Evolutionary conservation across 1,140 invertebrate species (phyloP).

Genomic region (Drosophila santomea): DNA sequence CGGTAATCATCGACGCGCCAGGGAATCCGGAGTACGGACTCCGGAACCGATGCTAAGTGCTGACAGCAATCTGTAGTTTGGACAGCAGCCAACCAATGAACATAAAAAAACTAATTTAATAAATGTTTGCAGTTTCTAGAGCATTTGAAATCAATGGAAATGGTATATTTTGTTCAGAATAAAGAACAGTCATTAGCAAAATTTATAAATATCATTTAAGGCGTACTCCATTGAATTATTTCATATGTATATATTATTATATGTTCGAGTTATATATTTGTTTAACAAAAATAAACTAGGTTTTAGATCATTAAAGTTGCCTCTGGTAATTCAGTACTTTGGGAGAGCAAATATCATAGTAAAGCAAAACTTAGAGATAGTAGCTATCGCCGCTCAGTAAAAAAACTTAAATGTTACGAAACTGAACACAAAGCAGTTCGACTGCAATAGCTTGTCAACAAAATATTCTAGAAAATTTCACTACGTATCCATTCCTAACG

Average conservation of each 20-base stretch:
- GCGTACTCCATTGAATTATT: neutral
- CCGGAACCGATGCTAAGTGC: slow-evolving; percentile 50
- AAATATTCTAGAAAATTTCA: slow-evolving; percentile 13
- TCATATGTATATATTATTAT: neutral
- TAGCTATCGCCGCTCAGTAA: neutral
- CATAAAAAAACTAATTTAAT: slow-evolving; percentile 56
- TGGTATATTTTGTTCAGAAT: slow-evolving; percentile 9
- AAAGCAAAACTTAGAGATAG: neutral
- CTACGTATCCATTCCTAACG: slow-evolving; percentile 28
- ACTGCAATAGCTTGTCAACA: slow-evolving; percentile 6
- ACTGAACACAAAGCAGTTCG: slow-evolving; percentile 1
- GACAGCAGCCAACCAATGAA: slow-evolving; percentile 46
- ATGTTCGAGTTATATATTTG: neutral
- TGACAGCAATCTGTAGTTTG: slow-evolving; percentile 52
- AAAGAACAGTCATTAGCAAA: neutral
- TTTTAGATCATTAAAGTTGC: no score
- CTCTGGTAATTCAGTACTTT: neutral
- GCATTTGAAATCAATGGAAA: slow-evolving; percentile 4
- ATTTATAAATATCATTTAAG: neutral
- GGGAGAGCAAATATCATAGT: neutral
- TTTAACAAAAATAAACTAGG: neutral
- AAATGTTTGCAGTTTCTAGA: slow-evolving; percentile 9
- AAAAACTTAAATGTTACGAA: slow-evolving; percentile 1
- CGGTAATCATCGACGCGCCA: slow-evolving; percentile 64
- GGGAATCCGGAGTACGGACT: slow-evolving; percentile 3